These are phyloP conservation scores for Volucella bombylans DNA, from an alignment of 2,888 invertebrate species.

Conservation along the genomic window DNA sequence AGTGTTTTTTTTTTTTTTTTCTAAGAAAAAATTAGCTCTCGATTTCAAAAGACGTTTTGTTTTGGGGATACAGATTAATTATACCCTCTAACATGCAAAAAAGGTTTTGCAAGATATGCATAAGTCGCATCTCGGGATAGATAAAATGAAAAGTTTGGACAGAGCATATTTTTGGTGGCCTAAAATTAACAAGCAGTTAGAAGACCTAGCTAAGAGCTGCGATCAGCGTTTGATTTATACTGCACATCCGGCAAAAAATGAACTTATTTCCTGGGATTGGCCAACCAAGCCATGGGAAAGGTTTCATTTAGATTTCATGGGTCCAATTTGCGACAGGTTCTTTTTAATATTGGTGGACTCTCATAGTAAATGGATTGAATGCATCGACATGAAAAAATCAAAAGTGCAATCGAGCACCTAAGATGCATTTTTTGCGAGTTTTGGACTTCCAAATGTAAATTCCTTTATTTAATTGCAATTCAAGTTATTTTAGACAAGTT, in stretches of 20 bases:
- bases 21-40: background rate
- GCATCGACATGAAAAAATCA: too few relatives aligned
- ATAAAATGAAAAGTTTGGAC: background rate
- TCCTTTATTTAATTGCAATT: background rate
- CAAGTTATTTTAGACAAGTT: slow-evolving; percentile 18
- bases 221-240: background rate
- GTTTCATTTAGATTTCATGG: background rate
- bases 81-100: background rate
- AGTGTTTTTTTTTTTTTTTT: background rate
- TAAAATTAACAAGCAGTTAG: slow-evolving; percentile 1
- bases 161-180: slow-evolving; percentile 37
- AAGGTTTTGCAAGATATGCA: background rate
- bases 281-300: slow-evolving; percentile 11
- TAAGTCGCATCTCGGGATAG: too few relatives aligned
- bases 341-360: slow-evolving; percentile 14
- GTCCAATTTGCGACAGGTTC: background rate
- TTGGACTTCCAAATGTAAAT: too few relatives aligned
- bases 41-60: background rate
- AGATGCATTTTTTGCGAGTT: too few relatives aligned
- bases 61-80: slow-evolving; percentile 25
- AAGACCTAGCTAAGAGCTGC: too few relatives aligned
- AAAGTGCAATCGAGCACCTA: too few relatives aligned
- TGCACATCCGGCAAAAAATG: slow-evolving; percentile 9
- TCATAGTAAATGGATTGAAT: too few relatives aligned
- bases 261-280: slow-evolving; percentile 7